Base-by-base conservation (phyloP, 92 coral and sea anemone genomes). In the Scolanthus callimorphus region DNA sequence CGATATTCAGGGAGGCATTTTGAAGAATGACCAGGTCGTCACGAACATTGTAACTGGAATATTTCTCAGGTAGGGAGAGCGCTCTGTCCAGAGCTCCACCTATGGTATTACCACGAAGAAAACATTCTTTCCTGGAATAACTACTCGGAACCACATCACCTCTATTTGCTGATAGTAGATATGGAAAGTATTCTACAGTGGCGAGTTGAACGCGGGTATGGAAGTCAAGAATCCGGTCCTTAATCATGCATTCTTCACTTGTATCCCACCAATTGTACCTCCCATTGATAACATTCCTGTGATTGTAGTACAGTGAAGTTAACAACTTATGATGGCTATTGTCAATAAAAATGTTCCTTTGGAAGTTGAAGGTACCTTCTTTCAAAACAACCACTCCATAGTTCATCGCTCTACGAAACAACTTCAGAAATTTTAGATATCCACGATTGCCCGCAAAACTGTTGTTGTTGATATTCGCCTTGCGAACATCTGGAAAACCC, bases 221-320 rank as follows among this genome's bases (percentile, higher is more conserved):
- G 31, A 74, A 80, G 53, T 85, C 94, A 24, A 80, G 69, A 38
- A 85, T 65, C 31, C 41, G 81, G 52, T 60, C 79, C 11, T 43
- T 25, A 29, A 86, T 70, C 30, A 25, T 29, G 22, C 83, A 74
- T 27, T 60, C 69, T 2, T 81, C 39, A 8, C 21, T n/a, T 1
- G 88, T 28, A n/a, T 78, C 94, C 88, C 88, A 85, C 94, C 94
- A 85, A 43, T 85, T 85, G 26, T 28, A 31, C 39, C 52, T 67
- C 0, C 80, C 94, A 44, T 73, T 74, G 39, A 80, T 59, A 20
- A 21, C 39, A 1, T 25, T 53, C 43, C 30, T 20, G 20, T 28
- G 46, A 49, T 74, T 59, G 27, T 12, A 25, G 29, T 27, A 56
- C 58, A 57, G 9, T 2, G 88, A 58, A 11, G 77, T 55, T 15